phyloP scores from a whole-genome alignment of 2,888 invertebrate genomes.

The Spilarctia lutea region DNA sequence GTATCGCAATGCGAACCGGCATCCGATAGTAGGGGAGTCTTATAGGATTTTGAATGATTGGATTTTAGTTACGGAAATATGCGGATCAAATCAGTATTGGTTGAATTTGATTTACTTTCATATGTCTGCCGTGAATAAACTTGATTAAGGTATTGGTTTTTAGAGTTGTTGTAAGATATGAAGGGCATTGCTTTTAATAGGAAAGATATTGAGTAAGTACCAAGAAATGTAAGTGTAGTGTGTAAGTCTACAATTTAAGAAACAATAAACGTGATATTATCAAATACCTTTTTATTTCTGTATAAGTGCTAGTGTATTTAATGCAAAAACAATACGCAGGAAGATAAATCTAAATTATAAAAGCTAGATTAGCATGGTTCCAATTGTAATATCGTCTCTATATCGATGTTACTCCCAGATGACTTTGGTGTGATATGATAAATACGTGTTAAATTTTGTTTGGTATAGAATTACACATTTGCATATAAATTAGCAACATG shows the following conservation, averaged over 20 bases:
- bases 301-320: no score
- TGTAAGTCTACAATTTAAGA: background rate
- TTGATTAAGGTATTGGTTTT: background rate
- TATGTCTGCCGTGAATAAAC: background rate
- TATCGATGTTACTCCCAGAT: background rate
- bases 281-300: no score
- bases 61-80: conserved; percentile 24
- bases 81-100: conserved; percentile 1
- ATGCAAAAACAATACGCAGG: no score
- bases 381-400: background rate
- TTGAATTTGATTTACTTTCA: background rate
- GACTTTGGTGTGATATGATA: conserved; percentile 10
- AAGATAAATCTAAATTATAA: no score
- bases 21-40: conserved; percentile 13
- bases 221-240: no score
- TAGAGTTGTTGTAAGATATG: background rate
- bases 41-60: conserved; percentile 24
- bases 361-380: no score
- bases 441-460: conserved; percentile 10
- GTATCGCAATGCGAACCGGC: conserved; percentile 36
- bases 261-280: no score
- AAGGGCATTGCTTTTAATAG: background rate
- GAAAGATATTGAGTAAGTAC: background rate
- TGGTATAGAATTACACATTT: conserved; percentile 22
- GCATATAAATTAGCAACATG: conserved; percentile 37